These are phyloP conservation scores for Pollachius pollachius DNA, from an alignment of 2,113 vertebrate species.

Conservation along the genomic window DNA sequence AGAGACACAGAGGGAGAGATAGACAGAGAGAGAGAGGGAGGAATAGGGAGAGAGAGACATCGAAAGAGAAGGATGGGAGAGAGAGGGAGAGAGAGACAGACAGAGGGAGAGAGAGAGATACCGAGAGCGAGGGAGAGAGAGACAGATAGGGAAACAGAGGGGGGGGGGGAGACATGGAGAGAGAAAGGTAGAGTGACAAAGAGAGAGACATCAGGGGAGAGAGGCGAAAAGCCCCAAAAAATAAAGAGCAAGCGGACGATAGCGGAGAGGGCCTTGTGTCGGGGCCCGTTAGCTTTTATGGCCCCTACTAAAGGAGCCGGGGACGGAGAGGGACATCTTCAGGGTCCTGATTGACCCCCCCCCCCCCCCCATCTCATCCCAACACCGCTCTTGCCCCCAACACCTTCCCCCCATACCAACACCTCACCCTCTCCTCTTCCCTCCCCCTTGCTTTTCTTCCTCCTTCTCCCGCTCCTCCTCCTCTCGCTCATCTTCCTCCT, in stretches of 20 bases:
- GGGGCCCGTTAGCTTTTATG: constrained; percentile 71
- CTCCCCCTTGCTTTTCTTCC: constrained; percentile 46
- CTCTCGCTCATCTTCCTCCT: not conserved
- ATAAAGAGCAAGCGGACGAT: constrained; percentile 15
- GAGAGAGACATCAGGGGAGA: too few species aligned
- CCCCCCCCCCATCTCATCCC: too few species aligned
- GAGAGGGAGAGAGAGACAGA: too few species aligned
- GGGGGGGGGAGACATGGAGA: too few species aligned
- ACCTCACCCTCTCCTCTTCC: not conserved
- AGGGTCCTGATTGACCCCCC: not conserved
- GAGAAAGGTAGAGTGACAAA: too few species aligned
- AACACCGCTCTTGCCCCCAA: constrained; percentile 42
- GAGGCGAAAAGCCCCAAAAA: not conserved
- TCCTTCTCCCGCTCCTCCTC: constrained; percentile 37
- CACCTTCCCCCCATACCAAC: constrained; percentile 26
- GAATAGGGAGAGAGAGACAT: constrained; percentile 23
- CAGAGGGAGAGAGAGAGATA: too few species aligned
- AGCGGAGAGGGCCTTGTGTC: constrained; percentile 54
- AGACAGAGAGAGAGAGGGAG: too few species aligned
- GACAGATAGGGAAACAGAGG: too few species aligned
- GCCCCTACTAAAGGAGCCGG: constrained; percentile 63
- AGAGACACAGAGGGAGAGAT: too few species aligned
- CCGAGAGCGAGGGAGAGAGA: too few species aligned
- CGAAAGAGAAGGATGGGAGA: constrained; percentile 7
- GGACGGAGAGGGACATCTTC: constrained; percentile 45